Conservation (phyloP, 1,140 invertebrate genomes). For the Mycetomoellerius zeteki region DNA sequence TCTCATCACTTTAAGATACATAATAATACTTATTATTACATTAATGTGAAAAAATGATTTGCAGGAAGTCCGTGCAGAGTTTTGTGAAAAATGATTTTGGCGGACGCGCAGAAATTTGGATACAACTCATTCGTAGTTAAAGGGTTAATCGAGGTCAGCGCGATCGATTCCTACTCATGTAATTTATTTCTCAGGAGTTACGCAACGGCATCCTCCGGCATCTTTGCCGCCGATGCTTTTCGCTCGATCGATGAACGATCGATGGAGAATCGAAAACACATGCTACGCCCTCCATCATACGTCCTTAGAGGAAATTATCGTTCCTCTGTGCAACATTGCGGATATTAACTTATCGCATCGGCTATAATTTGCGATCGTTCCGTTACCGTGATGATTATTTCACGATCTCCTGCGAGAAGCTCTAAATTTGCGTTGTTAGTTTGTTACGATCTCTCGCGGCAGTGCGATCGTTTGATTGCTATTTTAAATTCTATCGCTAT, state of each 20-base stretch:
- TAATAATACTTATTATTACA: background rate
- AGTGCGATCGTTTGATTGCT: slow-evolving; percentile 1
- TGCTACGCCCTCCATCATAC: slow-evolving; percentile 53
- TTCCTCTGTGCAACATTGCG: slow-evolving; percentile 41
- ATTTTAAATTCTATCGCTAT: background rate
- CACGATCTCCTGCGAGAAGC: slow-evolving; percentile 9
- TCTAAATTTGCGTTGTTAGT: slow-evolving; percentile 35
- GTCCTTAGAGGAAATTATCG: slow-evolving; percentile 40
- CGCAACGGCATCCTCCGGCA: slow-evolving; percentile 47
- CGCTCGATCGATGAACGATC: slow-evolving; percentile 33
- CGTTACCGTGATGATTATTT: slow-evolving; percentile 51
- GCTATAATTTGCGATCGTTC: slow-evolving; percentile 47
- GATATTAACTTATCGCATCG: slow-evolving; percentile 51
- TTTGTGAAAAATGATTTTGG: slow-evolving; percentile 50
- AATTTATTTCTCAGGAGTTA: slow-evolving; percentile 57
- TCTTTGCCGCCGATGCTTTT: slow-evolving; percentile 34
- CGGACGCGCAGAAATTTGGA: slow-evolving; percentile 43
- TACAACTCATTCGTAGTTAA: slow-evolving; percentile 56
- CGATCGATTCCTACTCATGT: slow-evolving; percentile 52
- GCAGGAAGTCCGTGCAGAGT: background rate
- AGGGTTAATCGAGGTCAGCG: slow-evolving; percentile 64
- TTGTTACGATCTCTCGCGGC: slow-evolving; percentile 13
- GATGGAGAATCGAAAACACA: slow-evolving; percentile 54
- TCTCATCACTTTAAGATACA: too few relatives aligned
- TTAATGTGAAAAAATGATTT: background rate